Base-by-base conservation (phyloP, 2,797 vertebrate species). In the Fringilla coelebs region DNA sequence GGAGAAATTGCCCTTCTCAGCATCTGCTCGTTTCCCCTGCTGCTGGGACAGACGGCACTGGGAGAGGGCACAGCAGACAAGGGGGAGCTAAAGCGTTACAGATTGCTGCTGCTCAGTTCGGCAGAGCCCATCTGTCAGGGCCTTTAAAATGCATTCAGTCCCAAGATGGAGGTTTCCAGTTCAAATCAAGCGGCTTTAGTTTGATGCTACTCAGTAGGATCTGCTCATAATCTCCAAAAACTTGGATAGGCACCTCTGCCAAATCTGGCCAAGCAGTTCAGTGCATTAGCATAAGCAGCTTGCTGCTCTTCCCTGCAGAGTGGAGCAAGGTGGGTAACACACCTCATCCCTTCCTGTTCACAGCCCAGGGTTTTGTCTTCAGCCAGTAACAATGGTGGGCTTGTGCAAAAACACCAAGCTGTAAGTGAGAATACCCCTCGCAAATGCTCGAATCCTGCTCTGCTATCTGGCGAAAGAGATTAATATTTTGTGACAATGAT, bases 1-100 rank as follows among this genome's bases (percentile, higher is more conserved):
- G 0, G 31, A 9, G 6, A 38, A 67, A 55, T n/a, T 16, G 6
- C 31, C 48, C 51, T 86, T 2, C 0, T 6, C 70, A 62, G 38
- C 67, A 36, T 48, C 89, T 79, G 78, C 40, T 67, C 21, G 1
- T 26, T 60, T 79, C 20, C 58, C 51, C 28, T 54, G 60, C 82
- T 70, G 43, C 66, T 75, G 83, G 85, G 76, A 31, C 73, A 72
- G 92, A 13, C 41, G 1, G 90, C 41, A 2, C 52, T 68, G 86
- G 63, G 11, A 79, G 51, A 82, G 51, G 51, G 67, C 58, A 43
- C 49, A 21, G 49, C 66, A 88, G 73, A 14, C 52, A 36, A 0
- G 1, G 34, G 34, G 66, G 58, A 91, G 66, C 49, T 60, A 90
- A 68, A 88, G 76, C 0, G 0, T 66, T 79, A 48, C 60, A 79